A percentile compares a stretch with the other conserved stretches of the same genome.
phyloP scores from a whole-genome alignment of 2,797 vertebrate species.

The Falco naumanni region DNA sequence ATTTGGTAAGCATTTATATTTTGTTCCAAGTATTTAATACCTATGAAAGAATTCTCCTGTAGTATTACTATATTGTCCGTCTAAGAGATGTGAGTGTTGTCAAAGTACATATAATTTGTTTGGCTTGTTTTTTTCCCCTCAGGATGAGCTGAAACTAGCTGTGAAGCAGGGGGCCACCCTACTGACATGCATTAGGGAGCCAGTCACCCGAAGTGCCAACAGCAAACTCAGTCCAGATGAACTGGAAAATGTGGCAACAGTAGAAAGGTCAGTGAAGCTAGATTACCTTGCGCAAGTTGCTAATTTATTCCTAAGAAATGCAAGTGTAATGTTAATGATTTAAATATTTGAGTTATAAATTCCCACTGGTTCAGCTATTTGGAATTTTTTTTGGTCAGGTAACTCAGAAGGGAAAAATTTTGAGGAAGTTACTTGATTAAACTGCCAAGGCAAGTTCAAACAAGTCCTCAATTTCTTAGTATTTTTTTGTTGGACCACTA shows the following conservation, averaged over 20 bases:
- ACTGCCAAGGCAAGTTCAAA: not conserved
- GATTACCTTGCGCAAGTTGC: not conserved
- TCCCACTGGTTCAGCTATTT: not conserved
- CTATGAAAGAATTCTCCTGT: not conserved
- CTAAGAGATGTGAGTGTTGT: not conserved
- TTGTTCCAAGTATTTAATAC: not conserved
- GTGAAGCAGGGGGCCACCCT: conserved; percentile 90
- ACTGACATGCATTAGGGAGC: conserved; percentile 88
- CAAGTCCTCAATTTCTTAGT: not conserved
- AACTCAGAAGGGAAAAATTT: not conserved
- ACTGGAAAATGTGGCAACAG: conserved; percentile 89
- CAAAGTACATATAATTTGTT: not conserved
- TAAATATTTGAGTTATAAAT: not conserved
- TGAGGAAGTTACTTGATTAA: not conserved
- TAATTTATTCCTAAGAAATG: not conserved
- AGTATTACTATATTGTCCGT: not conserved
- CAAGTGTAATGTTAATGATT: not conserved
- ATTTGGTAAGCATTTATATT: not conserved
- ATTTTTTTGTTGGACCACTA: not conserved
- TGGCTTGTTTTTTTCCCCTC: not conserved
- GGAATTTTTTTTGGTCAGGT: not conserved
- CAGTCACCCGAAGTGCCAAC: conserved; percentile 80
- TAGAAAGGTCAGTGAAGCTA: conserved; percentile 84
- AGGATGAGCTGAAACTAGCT: conserved; percentile 91
- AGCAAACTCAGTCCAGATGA: conserved; percentile 88